Percentiles rank a stretch among this genome's conserved stretches.
These are phyloP conservation scores for Oedothorax gibbosus DNA, from an alignment of 1,140 invertebrate species.

Conservation along the genomic window DNA sequence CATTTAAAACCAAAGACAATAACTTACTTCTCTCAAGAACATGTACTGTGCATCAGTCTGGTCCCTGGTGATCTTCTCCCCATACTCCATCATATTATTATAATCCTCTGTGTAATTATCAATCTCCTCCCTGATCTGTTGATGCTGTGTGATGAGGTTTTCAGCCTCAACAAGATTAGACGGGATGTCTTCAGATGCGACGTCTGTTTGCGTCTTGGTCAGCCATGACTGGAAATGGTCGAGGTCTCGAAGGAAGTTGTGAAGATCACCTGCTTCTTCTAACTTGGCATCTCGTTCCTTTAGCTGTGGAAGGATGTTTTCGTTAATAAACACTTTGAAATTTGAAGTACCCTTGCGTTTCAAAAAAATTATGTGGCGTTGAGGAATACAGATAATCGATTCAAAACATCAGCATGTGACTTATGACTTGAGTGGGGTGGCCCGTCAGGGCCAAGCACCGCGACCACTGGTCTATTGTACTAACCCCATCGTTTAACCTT, in stretches of 20 bases:
- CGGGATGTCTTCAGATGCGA: slow-evolving; percentile 98
- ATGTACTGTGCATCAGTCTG: slow-evolving; percentile 96
- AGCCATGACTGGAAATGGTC: slow-evolving; percentile 99
- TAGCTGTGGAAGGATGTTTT: slow-evolving; percentile 71
- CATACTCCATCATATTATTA: slow-evolving; percentile 99
- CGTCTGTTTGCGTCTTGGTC: slow-evolving; percentile 96
- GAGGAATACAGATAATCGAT: no score
- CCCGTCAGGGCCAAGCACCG: no score
- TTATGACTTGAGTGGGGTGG: no score
- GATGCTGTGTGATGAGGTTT: slow-evolving; percentile 93
- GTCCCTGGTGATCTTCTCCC: slow-evolving; percentile 90
- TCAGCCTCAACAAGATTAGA: slow-evolving; percentile 95
- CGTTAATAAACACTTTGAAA: not conserved
- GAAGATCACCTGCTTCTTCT: slow-evolving; percentile 98
- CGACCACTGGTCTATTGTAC: no score
- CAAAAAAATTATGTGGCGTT: no score
- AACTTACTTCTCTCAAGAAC: slow-evolving; percentile 86
- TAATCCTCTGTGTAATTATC: slow-evolving; percentile 99
- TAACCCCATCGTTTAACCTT: no score
- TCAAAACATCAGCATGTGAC: no score
- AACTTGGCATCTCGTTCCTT: slow-evolving; percentile 97
- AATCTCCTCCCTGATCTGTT: slow-evolving; percentile 98
- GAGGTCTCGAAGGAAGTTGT: slow-evolving; percentile 97
- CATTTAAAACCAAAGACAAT: not conserved
- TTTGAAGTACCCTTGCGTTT: not conserved